Evolutionary conservation across 2,797 vertebrate genomes (phyloP).

Genomic region (Cheirogaleus major): DNA sequence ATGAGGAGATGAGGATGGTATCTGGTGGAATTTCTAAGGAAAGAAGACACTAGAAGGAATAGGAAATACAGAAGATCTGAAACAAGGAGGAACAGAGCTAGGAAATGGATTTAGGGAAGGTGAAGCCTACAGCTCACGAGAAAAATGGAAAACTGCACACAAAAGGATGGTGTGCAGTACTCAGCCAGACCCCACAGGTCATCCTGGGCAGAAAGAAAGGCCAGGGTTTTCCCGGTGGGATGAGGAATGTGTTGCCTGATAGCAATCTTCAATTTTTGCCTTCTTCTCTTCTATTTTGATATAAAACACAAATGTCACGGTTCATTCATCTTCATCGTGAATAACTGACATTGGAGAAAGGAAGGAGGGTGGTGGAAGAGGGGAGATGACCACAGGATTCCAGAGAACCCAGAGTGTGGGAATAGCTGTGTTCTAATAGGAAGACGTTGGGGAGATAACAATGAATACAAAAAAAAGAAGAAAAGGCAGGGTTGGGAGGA

Average conservation of each 20-base stretch:
- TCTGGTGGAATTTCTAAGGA: not conserved
- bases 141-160: not conserved
- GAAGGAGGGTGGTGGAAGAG: not conserved
- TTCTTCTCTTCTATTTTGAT: slow-evolving; percentile 47
- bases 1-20: not conserved
- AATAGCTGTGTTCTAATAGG: not conserved
- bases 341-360: slow-evolving; percentile 2
- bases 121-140: not conserved
- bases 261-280: slow-evolving; percentile 21
- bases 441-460: not conserved
- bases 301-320: slow-evolving; percentile 38
- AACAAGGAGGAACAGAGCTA: not conserved
- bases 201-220: not conserved
- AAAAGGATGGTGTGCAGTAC: not conserved
- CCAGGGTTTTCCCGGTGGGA: not conserved
- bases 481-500: too few species aligned
- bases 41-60: not conserved
- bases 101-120: not conserved
- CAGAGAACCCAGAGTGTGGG: not conserved
- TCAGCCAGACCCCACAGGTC: not conserved
- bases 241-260: not conserved
- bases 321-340: slow-evolving; percentile 48
- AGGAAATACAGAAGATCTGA: not conserved
- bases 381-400: not conserved
- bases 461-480: not conserved